A percentile compares a stretch with the other conserved stretches of the same genome.
These are phyloP conservation scores for Diachasmimorpha longicaudata DNA, from an alignment of 1,140 invertebrate species.

Conservation along the genomic window DNA sequence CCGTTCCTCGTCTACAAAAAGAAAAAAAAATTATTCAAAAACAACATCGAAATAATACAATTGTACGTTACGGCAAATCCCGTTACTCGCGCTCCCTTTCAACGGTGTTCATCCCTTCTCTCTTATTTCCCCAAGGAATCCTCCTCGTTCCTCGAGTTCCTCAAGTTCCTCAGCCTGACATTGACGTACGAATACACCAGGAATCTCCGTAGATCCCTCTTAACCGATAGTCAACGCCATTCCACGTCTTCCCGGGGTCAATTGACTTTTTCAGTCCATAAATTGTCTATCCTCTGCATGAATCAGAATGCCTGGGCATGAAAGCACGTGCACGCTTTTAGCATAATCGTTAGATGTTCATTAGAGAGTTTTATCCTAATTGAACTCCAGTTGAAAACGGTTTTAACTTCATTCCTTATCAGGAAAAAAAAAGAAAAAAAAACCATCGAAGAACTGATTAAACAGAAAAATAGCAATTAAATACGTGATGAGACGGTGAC, in stretches of 20 bases:
- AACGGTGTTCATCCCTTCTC: background rate
- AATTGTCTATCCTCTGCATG: constrained; percentile 30
- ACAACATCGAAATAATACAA: background rate
- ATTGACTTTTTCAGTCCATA: background rate
- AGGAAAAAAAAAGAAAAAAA: constrained; percentile 25
- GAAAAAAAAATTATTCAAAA: background rate
- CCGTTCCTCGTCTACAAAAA: background rate
- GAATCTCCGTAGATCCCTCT: constrained; percentile 21
- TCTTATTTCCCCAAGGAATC: background rate
- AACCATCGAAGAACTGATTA: background rate
- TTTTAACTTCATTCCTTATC: background rate
- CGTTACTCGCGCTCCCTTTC: background rate
- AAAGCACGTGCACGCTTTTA: constrained; percentile 44
- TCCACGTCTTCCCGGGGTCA: constrained; percentile 17
- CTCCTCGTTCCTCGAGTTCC: too few relatives aligned
- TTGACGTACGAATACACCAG: constrained; percentile 29
- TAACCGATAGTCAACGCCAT: constrained; percentile 12
- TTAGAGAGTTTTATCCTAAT: constrained; percentile 29
- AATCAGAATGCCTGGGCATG: constrained; percentile 39
- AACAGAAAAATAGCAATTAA: background rate
- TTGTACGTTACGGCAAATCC: background rate
- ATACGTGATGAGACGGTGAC: constrained; percentile 1
- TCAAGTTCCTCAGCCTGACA: constrained; percentile 21
- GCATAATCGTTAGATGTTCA: constrained; percentile 42
- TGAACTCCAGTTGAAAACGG: constrained; percentile 14